Conservation (phyloP, 2,888 invertebrate species). For the Dorcus parallelipipedus region DNA sequence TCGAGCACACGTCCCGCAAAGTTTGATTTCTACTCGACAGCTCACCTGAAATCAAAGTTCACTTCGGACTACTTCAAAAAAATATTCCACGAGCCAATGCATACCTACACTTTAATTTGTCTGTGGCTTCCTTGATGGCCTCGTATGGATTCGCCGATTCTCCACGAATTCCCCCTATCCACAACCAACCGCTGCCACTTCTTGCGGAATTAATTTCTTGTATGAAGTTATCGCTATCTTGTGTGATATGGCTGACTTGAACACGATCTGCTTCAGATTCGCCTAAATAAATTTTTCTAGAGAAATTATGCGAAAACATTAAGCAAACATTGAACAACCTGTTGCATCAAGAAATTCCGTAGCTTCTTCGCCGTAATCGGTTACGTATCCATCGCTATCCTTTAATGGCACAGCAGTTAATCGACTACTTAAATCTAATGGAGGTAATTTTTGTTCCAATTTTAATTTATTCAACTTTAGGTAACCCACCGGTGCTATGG, state of each 20-base stretch:
- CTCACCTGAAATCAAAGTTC: slow-evolving; percentile 48
- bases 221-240: not conserved
- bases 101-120: slow-evolving; percentile 77
- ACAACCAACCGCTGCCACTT: slow-evolving; percentile 73
- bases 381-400: slow-evolving; percentile 44
- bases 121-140: slow-evolving; percentile 70
- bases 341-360: slow-evolving; percentile 28
- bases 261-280: too few species aligned
- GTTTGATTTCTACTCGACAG: slow-evolving; percentile 53
- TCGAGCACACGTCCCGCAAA: slow-evolving; percentile 70
- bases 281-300: too few species aligned
- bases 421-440: slow-evolving; percentile 38
- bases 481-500: slow-evolving; percentile 93
- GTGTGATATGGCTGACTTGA: too few species aligned
- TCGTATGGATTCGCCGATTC: slow-evolving; percentile 60
- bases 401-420: slow-evolving; percentile 42
- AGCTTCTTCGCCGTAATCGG: slow-evolving; percentile 45
- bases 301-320: too few species aligned
- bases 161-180: slow-evolving; percentile 78
- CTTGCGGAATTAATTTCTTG: slow-evolving; percentile 17
- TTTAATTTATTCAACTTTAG: slow-evolving; percentile 82
- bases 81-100: slow-evolving; percentile 23
- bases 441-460: slow-evolving; percentile 64
- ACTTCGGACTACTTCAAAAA: not conserved
- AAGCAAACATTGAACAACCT: slow-evolving; percentile 24